Base-by-base conservation (phyloP, 2,888 invertebrate species). In the Crioceris asparagi region DNA sequence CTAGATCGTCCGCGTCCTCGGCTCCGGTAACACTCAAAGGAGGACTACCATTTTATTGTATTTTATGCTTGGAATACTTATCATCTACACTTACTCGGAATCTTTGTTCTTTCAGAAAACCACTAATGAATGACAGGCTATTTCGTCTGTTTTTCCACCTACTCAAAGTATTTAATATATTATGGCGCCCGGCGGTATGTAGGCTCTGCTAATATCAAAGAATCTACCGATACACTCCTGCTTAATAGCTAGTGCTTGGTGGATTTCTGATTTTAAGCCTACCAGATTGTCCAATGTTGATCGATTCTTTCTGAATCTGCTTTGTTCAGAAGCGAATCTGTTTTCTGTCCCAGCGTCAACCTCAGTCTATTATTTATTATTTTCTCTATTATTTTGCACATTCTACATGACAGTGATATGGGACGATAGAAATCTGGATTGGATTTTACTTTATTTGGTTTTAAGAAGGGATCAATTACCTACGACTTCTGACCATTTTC, bases 131-230 rank as follows among this genome's bases (percentile, higher is more conserved):
- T 11, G 32, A 8, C 12, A 32, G 16, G 14, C 17, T 32, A 12
- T 18, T 11, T n/a, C 32, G n/a, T 16, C 18, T 10, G 6, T 26
- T 35, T 16, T 16, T 25, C 27, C 16, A 26, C n/a, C 12, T 7
- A 4, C 5, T 27, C 17, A 35, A 11, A 8, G 21, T 5, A 21
- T 4, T 21, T 12, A 23, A 4, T 5, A 33, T 14, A 5, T 21
- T 16, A 14, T 21, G 21, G n/a, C 23, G 19, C 23, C 33, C 19
- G 4, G 15, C 21, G 7, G 14, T 21, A 23, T 33, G 14, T 21
- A 33, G n/a, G 33, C 33, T 33, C 33, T 19, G 21, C 23, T 7
- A 3, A 33, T 21, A 14, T 33, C 21, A 33, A 33, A 33, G 14
- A 33, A 33, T 7, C 19, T 10, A 21, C 21, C 33, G 1, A 33